These are phyloP conservation scores for Drosophila takahashii DNA, from an alignment of 1,140 invertebrate species.

Conservation along the genomic window DNA sequence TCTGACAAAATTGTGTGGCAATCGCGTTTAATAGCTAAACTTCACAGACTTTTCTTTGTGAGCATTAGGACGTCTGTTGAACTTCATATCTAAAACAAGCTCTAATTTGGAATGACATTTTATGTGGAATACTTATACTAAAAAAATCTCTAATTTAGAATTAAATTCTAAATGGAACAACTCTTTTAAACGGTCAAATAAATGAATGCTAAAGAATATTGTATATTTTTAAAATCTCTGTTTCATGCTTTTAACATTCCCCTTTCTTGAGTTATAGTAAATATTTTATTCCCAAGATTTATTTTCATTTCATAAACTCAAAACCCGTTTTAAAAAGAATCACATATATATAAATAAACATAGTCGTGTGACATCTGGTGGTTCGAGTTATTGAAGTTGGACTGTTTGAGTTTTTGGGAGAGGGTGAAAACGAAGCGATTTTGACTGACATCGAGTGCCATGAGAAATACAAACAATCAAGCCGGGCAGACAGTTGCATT, in stretches of 20 bases:
- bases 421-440: conserved; percentile 55
- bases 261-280: no score
- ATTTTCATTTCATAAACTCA: neutral
- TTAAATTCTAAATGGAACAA: no score
- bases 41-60: neutral
- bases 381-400: neutral
- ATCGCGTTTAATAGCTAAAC: conserved; percentile 6
- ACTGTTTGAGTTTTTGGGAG: conserved; percentile 13
- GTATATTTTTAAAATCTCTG: no score
- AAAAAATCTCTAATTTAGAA: no score
- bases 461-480: conserved; percentile 81
- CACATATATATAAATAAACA: neutral
- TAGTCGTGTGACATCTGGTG: neutral
- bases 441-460: conserved; percentile 81
- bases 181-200: no score
- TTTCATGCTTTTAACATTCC: no score
- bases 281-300: neutral
- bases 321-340: neutral
- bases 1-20: conserved; percentile 2
- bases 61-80: no score
- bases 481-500: conserved; percentile 49
- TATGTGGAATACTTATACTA: neutral
- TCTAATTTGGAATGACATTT: neutral
- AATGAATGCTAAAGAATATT: no score
- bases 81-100: neutral